These are phyloP conservation scores for Cheirogaleus medius DNA, from an alignment of 2,113 vertebrate species.

Conservation along the genomic window DNA sequence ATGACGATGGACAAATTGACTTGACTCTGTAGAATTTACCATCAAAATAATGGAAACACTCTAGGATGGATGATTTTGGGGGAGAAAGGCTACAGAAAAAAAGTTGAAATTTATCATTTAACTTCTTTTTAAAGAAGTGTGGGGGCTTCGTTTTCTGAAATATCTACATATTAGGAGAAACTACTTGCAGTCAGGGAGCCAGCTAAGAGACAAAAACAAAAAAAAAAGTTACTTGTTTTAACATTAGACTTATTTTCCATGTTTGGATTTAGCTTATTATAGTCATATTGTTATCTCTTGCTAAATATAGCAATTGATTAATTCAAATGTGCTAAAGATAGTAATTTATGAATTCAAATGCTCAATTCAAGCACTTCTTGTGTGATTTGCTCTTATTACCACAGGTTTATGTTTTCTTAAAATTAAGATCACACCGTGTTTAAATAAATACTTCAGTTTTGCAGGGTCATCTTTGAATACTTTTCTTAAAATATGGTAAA, in stretches of 20 bases:
- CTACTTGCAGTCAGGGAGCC: background rate
- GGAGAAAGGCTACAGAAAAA: background rate
- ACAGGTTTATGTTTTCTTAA: background rate
- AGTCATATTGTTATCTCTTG: background rate
- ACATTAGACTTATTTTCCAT: conserved; percentile 6
- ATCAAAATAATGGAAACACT: background rate
- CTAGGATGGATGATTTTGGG: background rate
- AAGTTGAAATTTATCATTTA: conserved; percentile 28
- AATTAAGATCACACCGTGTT: background rate
- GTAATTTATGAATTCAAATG: background rate
- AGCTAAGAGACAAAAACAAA: background rate
- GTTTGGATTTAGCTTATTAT: background rate
- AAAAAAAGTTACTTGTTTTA: background rate
- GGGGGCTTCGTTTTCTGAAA: background rate
- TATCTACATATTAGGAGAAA: background rate
- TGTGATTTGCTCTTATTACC: background rate
- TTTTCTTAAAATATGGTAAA: background rate
- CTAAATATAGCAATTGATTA: background rate
- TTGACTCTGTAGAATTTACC: background rate
- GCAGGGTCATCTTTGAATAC: background rate
- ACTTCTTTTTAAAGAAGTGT: background rate
- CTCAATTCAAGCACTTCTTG: background rate
- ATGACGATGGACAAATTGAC: background rate
- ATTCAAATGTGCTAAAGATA: conserved; percentile 12
- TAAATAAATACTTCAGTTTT: background rate